Percentiles rank a stretch among this genome's conserved stretches.
phyloP scores from a whole-genome alignment of 1,140 invertebrate genomes.

The Drosophila takahashii region DNA sequence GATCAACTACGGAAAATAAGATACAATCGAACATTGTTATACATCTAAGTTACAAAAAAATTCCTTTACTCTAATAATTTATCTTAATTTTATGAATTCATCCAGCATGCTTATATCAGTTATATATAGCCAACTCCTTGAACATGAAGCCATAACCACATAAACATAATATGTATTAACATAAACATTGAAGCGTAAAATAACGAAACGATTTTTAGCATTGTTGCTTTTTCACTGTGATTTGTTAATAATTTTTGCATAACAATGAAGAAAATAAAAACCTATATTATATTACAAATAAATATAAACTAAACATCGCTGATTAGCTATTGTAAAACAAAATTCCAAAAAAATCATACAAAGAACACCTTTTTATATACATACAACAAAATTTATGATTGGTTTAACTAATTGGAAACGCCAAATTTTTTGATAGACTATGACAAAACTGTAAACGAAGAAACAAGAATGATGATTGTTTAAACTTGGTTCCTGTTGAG shows the following conservation, averaged over 20 bases:
- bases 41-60: conserved; percentile 6
- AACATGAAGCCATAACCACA: conserved; percentile 30
- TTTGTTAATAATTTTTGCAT: conserved; percentile 76
- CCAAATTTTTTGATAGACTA: conserved; percentile 75
- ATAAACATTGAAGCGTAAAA: conserved; percentile 25
- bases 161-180: conserved; percentile 13
- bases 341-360: conserved; percentile 29
- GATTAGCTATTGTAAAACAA: conserved; percentile 49
- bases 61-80: conserved; percentile 31
- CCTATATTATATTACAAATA: conserved; percentile 27
- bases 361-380: conserved; percentile 26
- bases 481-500: conserved; percentile 72
- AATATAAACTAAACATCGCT: conserved; percentile 39
- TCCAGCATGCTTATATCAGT: conserved; percentile 7
- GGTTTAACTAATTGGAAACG: conserved; percentile 55
- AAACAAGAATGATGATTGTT: conserved; percentile 35
- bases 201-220: conserved; percentile 58
- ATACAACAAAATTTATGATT: conserved; percentile 30
- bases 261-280: conserved; percentile 51
- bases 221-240: conserved; percentile 80
- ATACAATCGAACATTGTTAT: neutral
- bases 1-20: neutral
- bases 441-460: conserved; percentile 18
- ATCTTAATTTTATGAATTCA: conserved; percentile 18
- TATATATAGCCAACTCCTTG: conserved; percentile 10